These are phyloP conservation scores for Physeter macrocephalus DNA, from an alignment of 2,113 vertebrate species.

Conservation along the genomic window DNA sequence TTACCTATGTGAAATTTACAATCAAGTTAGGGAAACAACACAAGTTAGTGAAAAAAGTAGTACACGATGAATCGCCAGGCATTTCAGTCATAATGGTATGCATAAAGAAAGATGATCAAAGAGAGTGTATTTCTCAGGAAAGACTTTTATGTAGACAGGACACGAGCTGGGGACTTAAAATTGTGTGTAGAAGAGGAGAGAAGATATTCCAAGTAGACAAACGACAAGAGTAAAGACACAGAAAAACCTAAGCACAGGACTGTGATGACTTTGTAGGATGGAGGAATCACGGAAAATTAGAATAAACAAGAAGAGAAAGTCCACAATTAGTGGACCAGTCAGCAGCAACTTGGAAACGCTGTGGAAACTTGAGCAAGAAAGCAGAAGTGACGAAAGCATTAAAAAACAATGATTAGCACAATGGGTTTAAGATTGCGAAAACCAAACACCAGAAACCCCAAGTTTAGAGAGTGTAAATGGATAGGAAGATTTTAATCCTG, in stretches of 20 bases:
- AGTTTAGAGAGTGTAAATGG: neutral
- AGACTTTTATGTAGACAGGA: neutral
- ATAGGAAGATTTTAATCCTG: neutral
- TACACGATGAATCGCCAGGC: neutral
- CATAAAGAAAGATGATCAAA: neutral
- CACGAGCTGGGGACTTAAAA: neutral
- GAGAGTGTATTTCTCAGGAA: neutral
- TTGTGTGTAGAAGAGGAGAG: neutral
- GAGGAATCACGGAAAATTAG: neutral
- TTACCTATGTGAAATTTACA: neutral
- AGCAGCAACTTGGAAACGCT: neutral
- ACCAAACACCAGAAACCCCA: neutral
- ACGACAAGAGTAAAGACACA: neutral
- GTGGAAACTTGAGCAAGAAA: neutral
- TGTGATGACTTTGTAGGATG: neutral
- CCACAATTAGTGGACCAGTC: neutral
- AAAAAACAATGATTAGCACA: neutral
- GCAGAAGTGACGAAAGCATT: neutral
- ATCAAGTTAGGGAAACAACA: neutral
- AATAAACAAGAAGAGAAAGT: neutral
- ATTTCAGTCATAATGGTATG: neutral
- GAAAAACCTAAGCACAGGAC: neutral
- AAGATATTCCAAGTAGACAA: neutral
- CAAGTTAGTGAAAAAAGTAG: neutral
- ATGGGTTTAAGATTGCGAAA: neutral